These are phyloP conservation scores for Drosophila anceps DNA, from an alignment of 2,888 invertebrate species.

Conservation along the genomic window DNA sequence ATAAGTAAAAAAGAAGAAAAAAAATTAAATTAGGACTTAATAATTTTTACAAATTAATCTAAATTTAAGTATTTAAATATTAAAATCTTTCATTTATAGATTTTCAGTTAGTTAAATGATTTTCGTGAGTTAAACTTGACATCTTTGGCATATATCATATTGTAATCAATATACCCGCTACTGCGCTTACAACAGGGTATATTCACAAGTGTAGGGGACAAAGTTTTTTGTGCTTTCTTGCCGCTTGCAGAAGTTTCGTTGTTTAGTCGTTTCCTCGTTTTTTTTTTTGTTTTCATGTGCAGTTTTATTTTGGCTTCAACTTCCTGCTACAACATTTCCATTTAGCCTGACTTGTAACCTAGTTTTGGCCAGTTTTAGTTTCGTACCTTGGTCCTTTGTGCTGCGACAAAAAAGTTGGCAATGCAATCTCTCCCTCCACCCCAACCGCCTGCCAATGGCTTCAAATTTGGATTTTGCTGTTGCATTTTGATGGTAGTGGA, in stretches of 20 bases:
- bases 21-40: too few species aligned
- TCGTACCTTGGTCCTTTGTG: constrained; percentile 20
- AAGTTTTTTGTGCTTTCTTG: constrained; percentile 43
- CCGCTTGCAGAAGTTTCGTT: constrained; percentile 39
- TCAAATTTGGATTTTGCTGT: constrained; percentile 46
- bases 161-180: not conserved
- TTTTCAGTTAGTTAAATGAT: too few species aligned
- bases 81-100: too few species aligned
- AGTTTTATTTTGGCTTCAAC: constrained; percentile 62
- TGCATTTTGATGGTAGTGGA: constrained; percentile 62
- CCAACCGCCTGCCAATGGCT: constrained; percentile 4
- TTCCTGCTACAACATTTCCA: constrained; percentile 77
- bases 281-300: constrained; percentile 44
- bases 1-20: too few species aligned
- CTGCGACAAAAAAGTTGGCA: constrained; percentile 55
- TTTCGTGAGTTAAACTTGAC: too few species aligned
- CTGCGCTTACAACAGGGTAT: not conserved
- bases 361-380: constrained; percentile 67
- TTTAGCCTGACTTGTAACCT: constrained; percentile 71
- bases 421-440: not conserved
- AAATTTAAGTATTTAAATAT: too few species aligned
- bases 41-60: too few species aligned
- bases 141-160: not conserved
- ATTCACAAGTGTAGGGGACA: not conserved
- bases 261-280: constrained; percentile 39